Conservation (phyloP, 35 echinoderm and acorn worm species). For the Ptychodera flava region DNA sequence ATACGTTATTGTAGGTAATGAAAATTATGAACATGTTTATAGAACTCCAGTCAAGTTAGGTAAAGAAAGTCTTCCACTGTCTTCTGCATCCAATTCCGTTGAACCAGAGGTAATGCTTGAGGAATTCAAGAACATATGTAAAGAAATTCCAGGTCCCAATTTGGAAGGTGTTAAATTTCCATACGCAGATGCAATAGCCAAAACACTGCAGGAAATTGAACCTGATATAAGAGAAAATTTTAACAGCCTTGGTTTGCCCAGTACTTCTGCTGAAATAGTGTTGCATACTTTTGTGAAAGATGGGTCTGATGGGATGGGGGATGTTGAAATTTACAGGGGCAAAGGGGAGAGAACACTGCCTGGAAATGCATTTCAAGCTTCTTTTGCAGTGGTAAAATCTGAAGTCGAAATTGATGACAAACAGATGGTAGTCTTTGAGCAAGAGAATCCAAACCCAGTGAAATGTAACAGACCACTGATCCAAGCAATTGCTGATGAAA, state of each 20-base stretch:
- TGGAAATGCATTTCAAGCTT: slow-evolving; percentile 26
- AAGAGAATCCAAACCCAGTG: slow-evolving; percentile 25
- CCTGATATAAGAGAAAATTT: not conserved
- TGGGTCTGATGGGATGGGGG: slow-evolving; percentile 38
- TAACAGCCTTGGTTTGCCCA: not conserved
- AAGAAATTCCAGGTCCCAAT: too few species aligned
- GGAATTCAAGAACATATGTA: too few species aligned
- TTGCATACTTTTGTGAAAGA: slow-evolving; percentile 27
- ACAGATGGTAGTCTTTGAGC: not conserved
- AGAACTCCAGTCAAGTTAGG: too few species aligned
- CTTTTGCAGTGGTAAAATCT: slow-evolving; percentile 14
- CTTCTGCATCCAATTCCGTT: too few species aligned
- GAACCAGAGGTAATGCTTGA: too few species aligned
- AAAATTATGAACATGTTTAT: too few species aligned
- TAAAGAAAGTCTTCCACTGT: too few species aligned
- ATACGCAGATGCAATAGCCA: slow-evolving; percentile 30
- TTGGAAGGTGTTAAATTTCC: too few species aligned
- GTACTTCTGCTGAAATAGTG: slow-evolving; percentile 9
- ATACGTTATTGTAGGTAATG: too few species aligned
- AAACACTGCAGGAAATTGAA: slow-evolving; percentile 47
- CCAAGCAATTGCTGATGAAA: slow-evolving; percentile 16
- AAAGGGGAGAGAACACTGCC: not conserved
- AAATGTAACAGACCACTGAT: not conserved
- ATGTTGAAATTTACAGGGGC: not conserved
- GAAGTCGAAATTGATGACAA: slow-evolving; percentile 15